Percentiles rank a stretch among this genome's conserved stretches.
phyloP scores from a whole-genome alignment of 2,888 invertebrate genomes.

The Dolichomitus sp. region DNA sequence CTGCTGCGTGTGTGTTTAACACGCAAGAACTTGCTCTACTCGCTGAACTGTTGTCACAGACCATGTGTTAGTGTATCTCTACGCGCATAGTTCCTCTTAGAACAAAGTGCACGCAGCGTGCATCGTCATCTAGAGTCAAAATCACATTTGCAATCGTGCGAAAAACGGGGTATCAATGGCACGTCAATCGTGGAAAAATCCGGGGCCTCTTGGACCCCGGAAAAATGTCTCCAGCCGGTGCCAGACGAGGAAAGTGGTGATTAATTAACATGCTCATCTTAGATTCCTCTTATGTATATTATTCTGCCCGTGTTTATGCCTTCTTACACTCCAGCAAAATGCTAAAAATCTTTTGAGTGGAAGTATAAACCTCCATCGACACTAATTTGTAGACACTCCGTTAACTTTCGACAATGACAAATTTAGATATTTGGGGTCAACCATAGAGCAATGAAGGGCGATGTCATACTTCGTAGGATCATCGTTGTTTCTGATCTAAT shows the following conservation, averaged over 20 bases:
- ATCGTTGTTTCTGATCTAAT: no score
- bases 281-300: not conserved
- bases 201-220: not conserved
- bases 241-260: not conserved
- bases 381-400: no score
- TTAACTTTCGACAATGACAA: no score
- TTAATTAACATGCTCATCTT: not conserved
- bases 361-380: no score
- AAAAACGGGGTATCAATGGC: not conserved
- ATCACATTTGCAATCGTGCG: not conserved
- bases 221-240: not conserved
- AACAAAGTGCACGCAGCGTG: not conserved
- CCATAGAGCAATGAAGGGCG: no score
- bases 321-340: not conserved
- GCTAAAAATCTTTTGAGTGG: not conserved
- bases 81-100: not conserved
- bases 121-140: not conserved
- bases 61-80: not conserved
- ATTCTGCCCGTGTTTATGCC: not conserved
- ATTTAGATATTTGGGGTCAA: no score
- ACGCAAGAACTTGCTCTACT: not conserved
- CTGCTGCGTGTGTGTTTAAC: conserved; percentile 22
- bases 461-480: no score
- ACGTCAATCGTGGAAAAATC: not conserved
- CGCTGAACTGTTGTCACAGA: not conserved